These are phyloP conservation scores for Hippoglossus hippoglossus DNA, from an alignment of 2,797 vertebrate genomes.

Conservation along the genomic window DNA sequence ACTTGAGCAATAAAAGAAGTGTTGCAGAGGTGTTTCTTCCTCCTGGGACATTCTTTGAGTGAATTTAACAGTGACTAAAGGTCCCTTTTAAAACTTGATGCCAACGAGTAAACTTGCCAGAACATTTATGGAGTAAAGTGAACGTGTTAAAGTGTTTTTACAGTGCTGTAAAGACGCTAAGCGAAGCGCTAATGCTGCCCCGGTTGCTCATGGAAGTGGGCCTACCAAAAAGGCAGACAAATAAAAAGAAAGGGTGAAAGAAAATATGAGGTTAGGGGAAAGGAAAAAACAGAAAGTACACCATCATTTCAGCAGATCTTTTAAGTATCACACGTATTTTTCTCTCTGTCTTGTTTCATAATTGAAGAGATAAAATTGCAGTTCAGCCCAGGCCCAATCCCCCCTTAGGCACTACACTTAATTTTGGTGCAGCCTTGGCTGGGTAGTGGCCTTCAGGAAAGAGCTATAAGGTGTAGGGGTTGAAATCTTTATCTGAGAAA, in stretches of 20 bases:
- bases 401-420: too few relatives aligned
- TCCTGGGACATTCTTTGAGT: neutral
- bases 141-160: slow-evolving; percentile 41
- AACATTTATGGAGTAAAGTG: slow-evolving; percentile 35
- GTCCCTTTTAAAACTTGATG: slow-evolving; percentile 9
- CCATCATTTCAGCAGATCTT: neutral
- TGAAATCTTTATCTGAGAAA: too few relatives aligned
- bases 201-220: slow-evolving; percentile 3
- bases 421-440: neutral
- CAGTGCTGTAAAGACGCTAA: slow-evolving; percentile 31
- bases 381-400: neutral
- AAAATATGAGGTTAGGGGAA: slow-evolving; percentile 13
- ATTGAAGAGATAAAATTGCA: neutral
- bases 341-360: neutral
- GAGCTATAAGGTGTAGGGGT: neutral
- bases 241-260: neutral
- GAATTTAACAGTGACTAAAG: neutral
- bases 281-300: neutral
- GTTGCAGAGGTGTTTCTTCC: slow-evolving; percentile 9
- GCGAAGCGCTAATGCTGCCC: neutral
- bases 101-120: slow-evolving; percentile 18
- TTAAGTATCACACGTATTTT: neutral
- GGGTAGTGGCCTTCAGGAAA: neutral
- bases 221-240: slow-evolving; percentile 7
- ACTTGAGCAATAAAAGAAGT: slow-evolving; percentile 1